phyloP scores from a whole-genome alignment of 2,113 vertebrate genomes.

The Pteronura brasiliensis region DNA sequence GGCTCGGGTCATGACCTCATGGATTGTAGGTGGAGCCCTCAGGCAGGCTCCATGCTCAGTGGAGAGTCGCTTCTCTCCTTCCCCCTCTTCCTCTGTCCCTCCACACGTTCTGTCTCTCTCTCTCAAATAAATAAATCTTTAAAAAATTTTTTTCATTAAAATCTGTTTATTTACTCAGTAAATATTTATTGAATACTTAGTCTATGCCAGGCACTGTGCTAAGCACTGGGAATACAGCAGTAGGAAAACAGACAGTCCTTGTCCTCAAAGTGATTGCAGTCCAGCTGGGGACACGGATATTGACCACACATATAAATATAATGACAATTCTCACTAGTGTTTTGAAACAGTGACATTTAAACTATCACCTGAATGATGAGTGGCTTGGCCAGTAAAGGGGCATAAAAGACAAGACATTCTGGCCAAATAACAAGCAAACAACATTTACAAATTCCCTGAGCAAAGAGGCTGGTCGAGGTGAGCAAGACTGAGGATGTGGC shows the following conservation, averaged over 20 bases:
- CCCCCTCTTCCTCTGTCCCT: not conserved
- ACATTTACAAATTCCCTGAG: not conserved
- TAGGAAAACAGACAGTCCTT: not conserved
- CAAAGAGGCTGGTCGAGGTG: not conserved
- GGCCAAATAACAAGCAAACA: not conserved
- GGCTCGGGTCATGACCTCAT: not conserved
- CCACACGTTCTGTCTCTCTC: not conserved
- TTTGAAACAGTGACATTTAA: slow-evolving; percentile 16
- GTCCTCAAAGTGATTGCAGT: not conserved
- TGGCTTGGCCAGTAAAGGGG: not conserved
- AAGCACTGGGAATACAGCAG: too few relatives aligned
- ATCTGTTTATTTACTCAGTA: not conserved
- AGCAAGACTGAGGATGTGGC: not conserved
- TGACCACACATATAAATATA: not conserved
- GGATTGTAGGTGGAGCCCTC: not conserved
- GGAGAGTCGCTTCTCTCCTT: not conserved
- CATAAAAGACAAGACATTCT: not conserved
- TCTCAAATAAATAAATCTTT: not conserved
- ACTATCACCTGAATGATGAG: not conserved
- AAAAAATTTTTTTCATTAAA: not conserved
- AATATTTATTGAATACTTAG: not conserved
- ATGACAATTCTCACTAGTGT: not conserved
- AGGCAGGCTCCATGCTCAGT: not conserved
- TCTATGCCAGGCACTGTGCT: not conserved
- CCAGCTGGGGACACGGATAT: not conserved